Evolutionary conservation across 2,888 invertebrate genomes (phyloP), one percentile per base, ranked within the genome.

Genomic region (Eupithecia abbreviata): DNA sequence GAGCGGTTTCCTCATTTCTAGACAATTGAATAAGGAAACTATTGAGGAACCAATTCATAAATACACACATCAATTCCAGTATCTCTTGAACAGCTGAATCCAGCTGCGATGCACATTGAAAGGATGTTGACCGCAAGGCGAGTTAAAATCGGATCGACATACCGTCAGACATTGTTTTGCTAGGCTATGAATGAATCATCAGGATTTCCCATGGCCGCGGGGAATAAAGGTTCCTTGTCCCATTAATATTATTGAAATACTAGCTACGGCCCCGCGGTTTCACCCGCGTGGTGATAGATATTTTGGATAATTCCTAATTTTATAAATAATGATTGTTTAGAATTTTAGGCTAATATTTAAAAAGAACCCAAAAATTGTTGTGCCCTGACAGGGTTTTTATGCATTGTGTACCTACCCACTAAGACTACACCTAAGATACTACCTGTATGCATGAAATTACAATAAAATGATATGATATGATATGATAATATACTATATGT

Each of bases 131-230:
- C 80, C 81, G 77, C 76, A 68, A n/a, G 67, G 45, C 74, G 72
- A 73, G 81, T 79, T 81, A 81, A 77, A 80, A 76, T 80, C 78
- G 81, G 77, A 81, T 80, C 82, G 76, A 82, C 79, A 80, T 75
- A 75, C 71, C 68, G 72, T 47, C 79, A 71, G 68, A 76, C 76
- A 71, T 77, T 82, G 80, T 81, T 82, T 75, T 77, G 76, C 72
- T 76, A 78, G 69, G 78, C 12, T 49, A 77, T 82, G 81, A 81
- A 77, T 82, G 81, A 81, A 78, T 82, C 82, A 82, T 79, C 71
- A 80, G 80, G 77, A 78, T 76, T 80, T 78, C 78, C 81, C 81
- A 77, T 77, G 71, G 77, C 73, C 67, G 74, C 67, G 69, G 71
- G 47, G 74, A 78, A 77, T 69, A 74, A 79, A 80, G 69, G 73